Conservation (phyloP, 2,888 invertebrate genomes). For the Synergus laeviventris region DNA sequence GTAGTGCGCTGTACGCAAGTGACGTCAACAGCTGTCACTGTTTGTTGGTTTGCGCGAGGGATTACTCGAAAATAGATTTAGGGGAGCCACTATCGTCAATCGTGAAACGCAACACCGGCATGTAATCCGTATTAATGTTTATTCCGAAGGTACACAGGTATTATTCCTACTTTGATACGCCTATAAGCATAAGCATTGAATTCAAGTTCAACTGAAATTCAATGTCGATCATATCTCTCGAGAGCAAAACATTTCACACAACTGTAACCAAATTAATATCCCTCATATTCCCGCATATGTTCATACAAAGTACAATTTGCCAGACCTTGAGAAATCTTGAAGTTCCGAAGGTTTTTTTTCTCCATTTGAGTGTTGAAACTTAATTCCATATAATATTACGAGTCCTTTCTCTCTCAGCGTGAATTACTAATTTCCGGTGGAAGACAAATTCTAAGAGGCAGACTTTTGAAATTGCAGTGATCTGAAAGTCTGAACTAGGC, state of each 20-base stretch:
- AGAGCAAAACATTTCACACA: conserved; percentile 2
- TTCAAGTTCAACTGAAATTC: conserved; percentile 31
- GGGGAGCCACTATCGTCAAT: conserved; percentile 61
- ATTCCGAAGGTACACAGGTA: conserved; percentile 43
- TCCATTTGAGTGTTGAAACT: neutral
- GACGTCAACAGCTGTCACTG: conserved; percentile 73
- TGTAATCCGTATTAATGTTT: conserved; percentile 72
- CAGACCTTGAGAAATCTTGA: neutral
- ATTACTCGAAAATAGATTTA: conserved; percentile 72
- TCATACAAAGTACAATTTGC: neutral
- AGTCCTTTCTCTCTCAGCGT: conserved; percentile 25
- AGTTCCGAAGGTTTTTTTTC: neutral
- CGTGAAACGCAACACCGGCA: conserved; percentile 65
- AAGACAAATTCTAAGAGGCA: neutral
- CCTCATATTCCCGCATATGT: neutral
- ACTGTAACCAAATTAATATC: neutral
- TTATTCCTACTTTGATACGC: conserved; percentile 32
- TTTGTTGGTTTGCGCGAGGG: conserved; percentile 72
- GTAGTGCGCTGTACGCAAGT: conserved; percentile 51
- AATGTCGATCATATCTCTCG: conserved; percentile 29
- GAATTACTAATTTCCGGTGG: conserved; percentile 39
- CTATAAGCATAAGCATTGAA: conserved; percentile 26
- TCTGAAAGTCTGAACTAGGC: conserved; percentile 22
- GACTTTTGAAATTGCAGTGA: conserved; percentile 8
- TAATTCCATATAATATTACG: conserved; percentile 22